These are phyloP conservation scores for Malurus melanocephalus DNA, from an alignment of 2,113 vertebrate genomes.

Conservation along the genomic window DNA sequence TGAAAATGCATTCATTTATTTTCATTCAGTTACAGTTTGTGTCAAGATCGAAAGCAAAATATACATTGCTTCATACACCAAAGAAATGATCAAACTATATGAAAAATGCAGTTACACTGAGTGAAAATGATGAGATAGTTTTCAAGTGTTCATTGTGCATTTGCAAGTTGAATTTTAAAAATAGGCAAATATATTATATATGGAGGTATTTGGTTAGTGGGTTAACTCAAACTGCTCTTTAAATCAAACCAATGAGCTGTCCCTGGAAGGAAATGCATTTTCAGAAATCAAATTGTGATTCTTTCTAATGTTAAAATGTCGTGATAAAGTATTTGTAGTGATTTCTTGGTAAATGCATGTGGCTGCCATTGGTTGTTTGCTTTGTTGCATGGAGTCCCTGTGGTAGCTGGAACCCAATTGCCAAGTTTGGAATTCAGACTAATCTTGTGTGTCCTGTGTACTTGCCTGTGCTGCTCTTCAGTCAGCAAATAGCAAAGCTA, in stretches of 20 bases:
- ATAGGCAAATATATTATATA: background rate
- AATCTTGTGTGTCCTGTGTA: slow-evolving; percentile 11
- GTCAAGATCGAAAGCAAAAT: background rate
- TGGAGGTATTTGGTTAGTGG: background rate
- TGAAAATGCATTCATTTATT: background rate
- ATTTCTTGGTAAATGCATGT: background rate
- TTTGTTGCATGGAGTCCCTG: background rate
- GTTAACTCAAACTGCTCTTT: background rate
- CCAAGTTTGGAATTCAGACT: background rate
- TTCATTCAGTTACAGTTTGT: background rate
- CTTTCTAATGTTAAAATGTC: background rate
- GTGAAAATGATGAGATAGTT: background rate
- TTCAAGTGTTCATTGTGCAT: background rate
- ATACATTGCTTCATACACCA: background rate
- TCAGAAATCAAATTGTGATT: background rate
- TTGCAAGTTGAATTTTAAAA: background rate
- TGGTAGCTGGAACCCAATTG: background rate
- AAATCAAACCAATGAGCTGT: background rate
- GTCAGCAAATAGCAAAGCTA: slow-evolving; percentile 12
- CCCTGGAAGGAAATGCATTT: background rate
- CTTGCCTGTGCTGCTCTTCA: slow-evolving; percentile 26
- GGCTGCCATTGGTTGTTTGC: background rate
- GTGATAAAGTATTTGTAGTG: background rate
- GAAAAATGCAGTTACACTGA: background rate
- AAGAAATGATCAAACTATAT: background rate